Base-by-base conservation (phyloP, 1,140 invertebrate genomes). In the Steinernema khuongi region DNA sequence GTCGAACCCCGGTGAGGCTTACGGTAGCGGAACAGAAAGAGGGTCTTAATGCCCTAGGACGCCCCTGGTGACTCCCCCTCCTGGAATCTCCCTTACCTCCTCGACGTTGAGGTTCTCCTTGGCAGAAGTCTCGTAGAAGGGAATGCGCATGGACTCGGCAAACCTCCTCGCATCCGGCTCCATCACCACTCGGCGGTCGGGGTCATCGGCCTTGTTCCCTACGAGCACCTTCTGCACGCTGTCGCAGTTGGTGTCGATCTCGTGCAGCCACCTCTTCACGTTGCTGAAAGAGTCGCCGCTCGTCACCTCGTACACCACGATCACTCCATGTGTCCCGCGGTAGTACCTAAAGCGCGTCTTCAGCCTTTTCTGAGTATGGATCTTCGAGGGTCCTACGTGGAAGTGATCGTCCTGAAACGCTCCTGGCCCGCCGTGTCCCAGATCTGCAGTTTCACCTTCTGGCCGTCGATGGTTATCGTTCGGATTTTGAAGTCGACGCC, bases 221-320 rank as follows among this genome's bases (percentile, higher is more conserved):
- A 75, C 93, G 89, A 99, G 90, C 88, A 98, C 94, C 90, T 93
- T 94, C 89, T 97, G 97, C 71, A 99, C 96, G 83, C 95, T 92
- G 89, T 99, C 96, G 90, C 96, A 99, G 88, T 99, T 98, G 85
- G 97, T 93, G 85, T 98, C 95, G 80, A 99, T 99, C 89, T 99
- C 96, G 85, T 97, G 93, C 32, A 97, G 88, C 89, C 89, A 89
- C 85, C 96, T 88, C 86, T 97, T 96, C 0, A 99, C 95, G 88
- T 99, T 99, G 68, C 94, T 94, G 89, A 99, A 99, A 7, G 94
- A 95, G 85, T 99, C 96, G 30, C 94, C 95, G 87, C 93, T 97
- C 67, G 93, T 95, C 29, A 99, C 96, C 90, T 99, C 96, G 87
- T 99, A 99, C 17, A 99, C 96, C 70, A 99, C 94, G 83, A 99